Base-by-base conservation (phyloP, 2,888 invertebrate species). In the Lutraria lutraria region DNA sequence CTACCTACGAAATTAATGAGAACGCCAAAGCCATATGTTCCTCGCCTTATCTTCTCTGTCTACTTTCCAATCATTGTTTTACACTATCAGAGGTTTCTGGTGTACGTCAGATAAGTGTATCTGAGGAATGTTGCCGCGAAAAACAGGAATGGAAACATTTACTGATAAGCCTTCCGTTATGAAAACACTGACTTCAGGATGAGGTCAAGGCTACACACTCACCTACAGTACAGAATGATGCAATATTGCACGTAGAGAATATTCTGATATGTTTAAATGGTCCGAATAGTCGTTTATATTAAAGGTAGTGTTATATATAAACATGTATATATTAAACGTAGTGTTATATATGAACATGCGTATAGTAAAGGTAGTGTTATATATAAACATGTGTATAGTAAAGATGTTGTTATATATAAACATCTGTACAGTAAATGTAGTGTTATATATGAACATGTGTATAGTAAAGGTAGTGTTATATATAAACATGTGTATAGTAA, bases 121-220 rank as follows among this genome's bases (percentile, higher is more conserved):
- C 85, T 79, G 2, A 53, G 52, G 85, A 80, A 85, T 85, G 76
- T 80, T 54, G 56, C 56, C 79, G 79, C 54, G 10, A 34, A 80
- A 43, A 85, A 15, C 80, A 56, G 80, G 60, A 85, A 80, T 60
- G 80, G 79, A 85, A 79, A 80, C 34, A 31, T 10, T 19, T 60
- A 56, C 80, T 80, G 85, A 85, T 85, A 85, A 85, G 85, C 79
- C 56, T 79, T 25, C 63, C 76, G 31, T 85, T 85, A 76, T 31
- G 68, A 63, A 52, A 43, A 68, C 31, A 84, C 68, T 52, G 53
- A 53, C 76, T 52, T 10, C 15, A 43, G 3, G 12, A 0, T 21
- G 13, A 79, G 79, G 79, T 85, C 43, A 79, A 79, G 85, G 79
- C 56, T 56, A 54, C 60, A 25, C 60, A 54, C 60, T 25, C 21